Evolutionary conservation across 1,140 invertebrate genomes (phyloP).

Genomic region (Brevipalpus yothersi): DNA sequence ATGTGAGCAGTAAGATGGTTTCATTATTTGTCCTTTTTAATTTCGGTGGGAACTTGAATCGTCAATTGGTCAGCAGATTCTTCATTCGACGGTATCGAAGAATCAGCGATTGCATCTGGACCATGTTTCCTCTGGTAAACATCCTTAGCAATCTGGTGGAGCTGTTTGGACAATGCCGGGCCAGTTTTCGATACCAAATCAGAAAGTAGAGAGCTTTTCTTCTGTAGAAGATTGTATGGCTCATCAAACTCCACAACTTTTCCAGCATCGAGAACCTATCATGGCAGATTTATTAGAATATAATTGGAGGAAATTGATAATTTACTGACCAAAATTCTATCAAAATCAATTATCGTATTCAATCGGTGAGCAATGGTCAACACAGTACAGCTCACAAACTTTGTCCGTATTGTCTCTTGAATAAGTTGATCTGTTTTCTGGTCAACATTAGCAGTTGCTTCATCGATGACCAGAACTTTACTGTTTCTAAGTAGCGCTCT

Average conservation of each 20-base stretch:
- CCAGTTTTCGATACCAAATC: conserved; percentile 10
- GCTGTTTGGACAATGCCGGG: background rate
- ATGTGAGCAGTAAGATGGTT: no score
- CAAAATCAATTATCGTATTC: conserved; percentile 57
- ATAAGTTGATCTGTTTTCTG: conserved; percentile 61
- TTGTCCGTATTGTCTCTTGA: conserved; percentile 49
- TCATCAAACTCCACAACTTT: conserved; percentile 4
- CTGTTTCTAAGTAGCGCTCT: conserved; percentile 60
- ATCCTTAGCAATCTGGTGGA: background rate
- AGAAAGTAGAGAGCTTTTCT: conserved; percentile 3
- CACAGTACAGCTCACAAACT: conserved; percentile 57
- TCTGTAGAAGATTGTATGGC: conserved; percentile 6
- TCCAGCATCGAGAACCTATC: conserved; percentile 10
- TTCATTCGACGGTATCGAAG: no score
- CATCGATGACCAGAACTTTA: conserved; percentile 71
- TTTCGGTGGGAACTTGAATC: no score
- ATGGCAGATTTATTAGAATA: background rate
- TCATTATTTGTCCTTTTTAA: no score
- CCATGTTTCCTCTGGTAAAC: background rate
- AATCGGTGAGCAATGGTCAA: conserved; percentile 77
- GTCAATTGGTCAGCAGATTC: no score
- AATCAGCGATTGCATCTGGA: no score
- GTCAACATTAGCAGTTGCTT: conserved; percentile 84
- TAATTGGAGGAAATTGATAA: background rate
- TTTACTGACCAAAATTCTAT: conserved; percentile 21